Percentiles rank a stretch among this genome's conserved stretches.
Evolutionary conservation across 2,113 vertebrate species (phyloP).

Genomic region (Pristiophorus japonicus): DNA sequence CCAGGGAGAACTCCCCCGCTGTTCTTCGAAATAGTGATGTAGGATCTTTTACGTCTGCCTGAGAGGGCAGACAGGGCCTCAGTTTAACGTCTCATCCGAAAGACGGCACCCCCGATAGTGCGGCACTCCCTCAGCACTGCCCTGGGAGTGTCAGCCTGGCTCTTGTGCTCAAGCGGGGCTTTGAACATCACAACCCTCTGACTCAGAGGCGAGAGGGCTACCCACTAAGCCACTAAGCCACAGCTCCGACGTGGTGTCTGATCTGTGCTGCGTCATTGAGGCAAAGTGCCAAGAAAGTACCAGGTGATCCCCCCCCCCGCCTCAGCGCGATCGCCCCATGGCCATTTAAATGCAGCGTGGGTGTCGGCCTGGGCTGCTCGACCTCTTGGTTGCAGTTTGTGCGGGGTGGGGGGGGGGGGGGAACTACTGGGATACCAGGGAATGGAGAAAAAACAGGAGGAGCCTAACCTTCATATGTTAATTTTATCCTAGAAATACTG

Average conservation of each 20-base stretch:
- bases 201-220: background rate
- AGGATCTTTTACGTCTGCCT: too few species aligned
- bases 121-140: too few species aligned
- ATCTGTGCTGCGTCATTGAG: background rate
- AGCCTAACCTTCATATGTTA: background rate
- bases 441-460: background rate
- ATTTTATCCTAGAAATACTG: background rate
- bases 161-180: background rate
- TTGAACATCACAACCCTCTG: background rate
- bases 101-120: too few species aligned
- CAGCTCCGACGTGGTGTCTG: background rate
- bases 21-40: too few species aligned
- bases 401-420: too few species aligned
- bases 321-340: background rate
- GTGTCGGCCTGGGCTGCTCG: background rate
- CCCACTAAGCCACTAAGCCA: background rate
- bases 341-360: background rate
- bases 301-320: background rate
- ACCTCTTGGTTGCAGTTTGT: background rate
- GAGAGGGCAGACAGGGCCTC: too few species aligned
- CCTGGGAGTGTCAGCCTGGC: background rate
- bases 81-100: too few species aligned
- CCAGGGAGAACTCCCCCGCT: too few species aligned
- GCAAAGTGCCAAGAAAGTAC: background rate
- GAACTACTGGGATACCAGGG: background rate